Base-by-base conservation (phyloP, 2,797 vertebrate species). In the Poeciliopsis infans region DNA sequence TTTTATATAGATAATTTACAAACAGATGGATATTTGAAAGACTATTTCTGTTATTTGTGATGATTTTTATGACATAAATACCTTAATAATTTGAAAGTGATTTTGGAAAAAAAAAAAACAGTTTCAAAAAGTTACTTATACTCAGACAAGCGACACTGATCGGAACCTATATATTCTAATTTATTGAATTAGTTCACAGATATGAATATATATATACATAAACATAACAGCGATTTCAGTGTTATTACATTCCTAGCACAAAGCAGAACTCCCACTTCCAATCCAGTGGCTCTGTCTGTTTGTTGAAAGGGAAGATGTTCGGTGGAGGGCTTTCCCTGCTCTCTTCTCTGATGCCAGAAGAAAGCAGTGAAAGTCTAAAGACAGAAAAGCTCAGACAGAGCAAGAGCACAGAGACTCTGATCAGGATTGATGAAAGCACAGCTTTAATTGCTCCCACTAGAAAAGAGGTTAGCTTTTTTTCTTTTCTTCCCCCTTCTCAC, bases 381-480 rank as follows among this genome's bases (percentile, higher is more conserved):
- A 66, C 47, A 83, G 76, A 85, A 88, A 83, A 72, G 76, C 84
- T 78, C 66, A 77, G 79, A 75, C 74, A 83, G 76, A 81, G 75
- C 81, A 71, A 64, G 78, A 90, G 85, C 88, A 86, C 7, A 76
- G 86, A 88, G 78, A 83, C 83, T 90, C 88, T 92, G 83, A 93
- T 92, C 91, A 81, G 86, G 86, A 88, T 74, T 77, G 89, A 94
- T 94, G 93, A 93, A 94, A 84, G 91, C 83, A 88, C 79, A 82
- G 83, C 84, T 87, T 88, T 91, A 95, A 95, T 88, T 76, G 92
- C 91, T 94, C 93, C 93, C 95, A 23, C 45, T 85, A 95, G 96
- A 95, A 81, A 85, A 80, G 84, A 23, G 47, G 85, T 84, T 92
- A 87, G 74, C 84, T 86, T 87, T 53, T 53, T 53, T 25, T 51